Evolutionary conservation across 2,113 vertebrate species (phyloP).

Genomic region (Cinclus mexicanus): DNA sequence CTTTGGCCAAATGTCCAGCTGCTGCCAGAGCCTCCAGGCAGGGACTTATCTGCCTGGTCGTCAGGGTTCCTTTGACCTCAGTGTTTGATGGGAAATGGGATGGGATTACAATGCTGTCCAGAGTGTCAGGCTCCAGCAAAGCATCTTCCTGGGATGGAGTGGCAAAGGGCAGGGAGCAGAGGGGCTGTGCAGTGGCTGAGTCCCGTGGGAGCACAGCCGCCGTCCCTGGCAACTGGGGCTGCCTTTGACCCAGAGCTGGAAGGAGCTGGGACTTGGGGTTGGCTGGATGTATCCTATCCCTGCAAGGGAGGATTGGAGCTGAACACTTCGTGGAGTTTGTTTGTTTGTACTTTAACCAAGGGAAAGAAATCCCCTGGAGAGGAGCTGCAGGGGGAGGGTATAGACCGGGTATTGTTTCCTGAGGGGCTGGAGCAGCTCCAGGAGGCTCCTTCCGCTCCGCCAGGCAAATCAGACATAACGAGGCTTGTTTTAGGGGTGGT

Average conservation of each 20-base stretch:
- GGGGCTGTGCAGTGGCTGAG: accelerated
- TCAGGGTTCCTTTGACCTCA: accelerated
- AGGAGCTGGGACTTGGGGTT: not conserved
- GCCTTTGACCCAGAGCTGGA: slow-evolving; percentile 32
- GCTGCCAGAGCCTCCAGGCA: not conserved
- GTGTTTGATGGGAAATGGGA: not conserved
- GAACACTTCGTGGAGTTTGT: not conserved
- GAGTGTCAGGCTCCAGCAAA: not conserved
- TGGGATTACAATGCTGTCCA: not conserved
- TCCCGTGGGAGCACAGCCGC: not conserved
- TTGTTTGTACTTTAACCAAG: slow-evolving; percentile 52
- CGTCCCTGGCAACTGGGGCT: not conserved
- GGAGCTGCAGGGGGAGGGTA: slow-evolving; percentile 14
- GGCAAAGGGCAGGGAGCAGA: not conserved
- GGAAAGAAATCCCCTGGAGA: slow-evolving; percentile 42
- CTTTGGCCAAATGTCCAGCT: accelerated
- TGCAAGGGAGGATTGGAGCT: not conserved
- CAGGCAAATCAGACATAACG: slow-evolving; percentile 36
- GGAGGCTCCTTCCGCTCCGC: slow-evolving; percentile 9
- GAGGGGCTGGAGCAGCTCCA: slow-evolving; percentile 44
- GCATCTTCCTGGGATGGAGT: not conserved
- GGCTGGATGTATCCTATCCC: not conserved
- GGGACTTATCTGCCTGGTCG: not conserved
- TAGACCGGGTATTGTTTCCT: slow-evolving; percentile 36
- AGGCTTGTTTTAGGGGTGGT: slow-evolving; percentile 31